A percentile compares a stretch with the other conserved stretches of the same genome.
Conservation (phyloP, 2,888 invertebrate genomes). For the Anarsia innoxiella region DNA sequence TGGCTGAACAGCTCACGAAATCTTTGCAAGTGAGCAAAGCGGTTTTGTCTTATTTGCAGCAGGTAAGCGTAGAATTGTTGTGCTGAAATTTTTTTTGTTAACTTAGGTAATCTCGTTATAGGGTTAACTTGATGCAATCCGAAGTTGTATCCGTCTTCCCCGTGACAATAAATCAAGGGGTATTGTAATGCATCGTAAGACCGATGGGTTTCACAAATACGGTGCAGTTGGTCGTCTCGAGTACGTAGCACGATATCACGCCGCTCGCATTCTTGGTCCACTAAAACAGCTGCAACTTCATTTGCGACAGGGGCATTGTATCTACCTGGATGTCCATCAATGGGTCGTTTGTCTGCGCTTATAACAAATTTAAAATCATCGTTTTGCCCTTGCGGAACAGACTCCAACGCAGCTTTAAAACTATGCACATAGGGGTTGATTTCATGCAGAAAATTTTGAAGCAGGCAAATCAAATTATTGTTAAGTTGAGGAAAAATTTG, state of each 20-base stretch:
- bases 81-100: background rate
- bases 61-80: background rate
- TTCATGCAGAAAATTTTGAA: conserved; percentile 22
- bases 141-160: conserved; percentile 24
- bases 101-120: background rate
- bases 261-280: conserved; percentile 11
- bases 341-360: conserved; percentile 15
- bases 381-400: conserved; percentile 7
- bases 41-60: background rate
- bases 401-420: conserved; percentile 20
- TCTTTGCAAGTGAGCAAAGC: background rate
- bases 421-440: conserved; percentile 4
- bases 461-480: conserved; percentile 15
- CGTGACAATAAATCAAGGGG: conserved; percentile 23
- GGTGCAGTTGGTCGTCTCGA: conserved; percentile 9
- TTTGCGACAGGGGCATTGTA: conserved; percentile 18
- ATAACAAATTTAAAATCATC: conserved; percentile 15
- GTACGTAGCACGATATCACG: conserved; percentile 9
- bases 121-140: conserved; percentile 21
- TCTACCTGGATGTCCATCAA: conserved; percentile 14
- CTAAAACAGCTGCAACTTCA: conserved; percentile 15
- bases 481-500: conserved; percentile 16
- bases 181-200: conserved; percentile 25
- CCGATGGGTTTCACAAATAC: conserved; percentile 11
- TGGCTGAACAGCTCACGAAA: background rate